A percentile compares a stretch with the other conserved stretches of the same genome.
Evolutionary conservation across 2,797 vertebrate species (phyloP).

Genomic region (Euphonia xanthogaster): DNA sequence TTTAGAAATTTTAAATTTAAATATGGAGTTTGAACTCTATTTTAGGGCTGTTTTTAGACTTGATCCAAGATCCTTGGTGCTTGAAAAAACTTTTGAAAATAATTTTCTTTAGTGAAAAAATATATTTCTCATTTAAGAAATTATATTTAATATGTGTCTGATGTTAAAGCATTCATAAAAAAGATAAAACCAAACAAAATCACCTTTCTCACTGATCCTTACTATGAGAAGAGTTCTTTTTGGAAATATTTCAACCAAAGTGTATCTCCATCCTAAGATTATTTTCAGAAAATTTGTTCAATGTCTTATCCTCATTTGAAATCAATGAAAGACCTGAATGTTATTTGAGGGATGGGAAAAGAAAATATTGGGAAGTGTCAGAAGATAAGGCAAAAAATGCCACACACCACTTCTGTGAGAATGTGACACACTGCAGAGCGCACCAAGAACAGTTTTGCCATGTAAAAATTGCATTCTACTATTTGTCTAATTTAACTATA

Average conservation of each 20-base stretch:
- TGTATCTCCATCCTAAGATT: background rate
- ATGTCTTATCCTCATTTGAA: background rate
- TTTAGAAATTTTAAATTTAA: conserved; percentile 41
- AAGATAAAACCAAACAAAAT: background rate
- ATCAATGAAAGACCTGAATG: background rate
- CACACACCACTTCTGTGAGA: background rate
- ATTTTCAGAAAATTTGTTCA: background rate
- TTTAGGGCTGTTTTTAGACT: conserved; percentile 21
- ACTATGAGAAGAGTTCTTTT: background rate
- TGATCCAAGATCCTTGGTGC: background rate
- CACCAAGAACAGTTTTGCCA: background rate
- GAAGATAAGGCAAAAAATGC: background rate
- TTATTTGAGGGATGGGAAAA: background rate
- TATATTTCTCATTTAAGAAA: background rate
- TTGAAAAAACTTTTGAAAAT: background rate
- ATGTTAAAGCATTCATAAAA: background rate
- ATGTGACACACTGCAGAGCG: background rate
- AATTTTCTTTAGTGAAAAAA: background rate
- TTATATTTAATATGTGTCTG: background rate
- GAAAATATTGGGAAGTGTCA: background rate
- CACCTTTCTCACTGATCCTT: background rate
- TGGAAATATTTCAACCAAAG: background rate
- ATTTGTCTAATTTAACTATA: background rate
- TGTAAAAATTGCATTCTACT: background rate
- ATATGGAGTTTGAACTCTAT: background rate